Base-by-base conservation (phyloP, 2,113 vertebrate species). In the Polyodon spathula region DNA sequence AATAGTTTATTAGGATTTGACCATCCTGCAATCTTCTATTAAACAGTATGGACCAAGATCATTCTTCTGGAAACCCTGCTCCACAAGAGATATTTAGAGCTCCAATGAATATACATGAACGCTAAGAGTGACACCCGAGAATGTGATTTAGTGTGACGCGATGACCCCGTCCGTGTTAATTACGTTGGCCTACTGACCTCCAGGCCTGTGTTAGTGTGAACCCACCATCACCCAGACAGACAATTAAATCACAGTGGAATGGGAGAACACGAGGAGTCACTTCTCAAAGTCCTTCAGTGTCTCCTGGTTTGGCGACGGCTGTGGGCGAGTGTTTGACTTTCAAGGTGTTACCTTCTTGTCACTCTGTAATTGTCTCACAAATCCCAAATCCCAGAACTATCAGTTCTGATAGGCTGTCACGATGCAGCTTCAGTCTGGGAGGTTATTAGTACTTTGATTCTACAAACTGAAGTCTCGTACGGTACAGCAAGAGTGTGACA, bases 101-200 rank as follows among this genome's bases (percentile, higher is more conserved):
- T 62, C 63, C 70, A 51, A 85, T 87, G 86, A 88, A 88, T 87
- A 87, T 86, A 87, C 84, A 88, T 88, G 84, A 83, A 77, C 77
- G 78, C 56, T 51, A 65, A 78, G 74, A 68, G 67, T 59, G 79
- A 77, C 80, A 75, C 72, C 73, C 68, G 62, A 78, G 79, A 83
- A 85, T 80, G 78, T 83, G 84, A 85, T 88, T 87, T 86, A 83
- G 84, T 82, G 84, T 87, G 86, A 86, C 86, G 85, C 51, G 63
- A 68, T 85, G 86, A 88, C 86, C 86, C 81, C 74, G 76, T 84
- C 81, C 84, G 73, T 76, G 71, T 67, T 70, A 78, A 70, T 74
- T 75, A 85, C 75, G 78, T 82, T 87, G 85, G 86, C 85, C 85
- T 73, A 41, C 56, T 76, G 80, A 85, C 83, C 84, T 69, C 61